Base-by-base conservation (phyloP, 2,113 vertebrate species). In the Drymodes brunneopygia region DNA sequence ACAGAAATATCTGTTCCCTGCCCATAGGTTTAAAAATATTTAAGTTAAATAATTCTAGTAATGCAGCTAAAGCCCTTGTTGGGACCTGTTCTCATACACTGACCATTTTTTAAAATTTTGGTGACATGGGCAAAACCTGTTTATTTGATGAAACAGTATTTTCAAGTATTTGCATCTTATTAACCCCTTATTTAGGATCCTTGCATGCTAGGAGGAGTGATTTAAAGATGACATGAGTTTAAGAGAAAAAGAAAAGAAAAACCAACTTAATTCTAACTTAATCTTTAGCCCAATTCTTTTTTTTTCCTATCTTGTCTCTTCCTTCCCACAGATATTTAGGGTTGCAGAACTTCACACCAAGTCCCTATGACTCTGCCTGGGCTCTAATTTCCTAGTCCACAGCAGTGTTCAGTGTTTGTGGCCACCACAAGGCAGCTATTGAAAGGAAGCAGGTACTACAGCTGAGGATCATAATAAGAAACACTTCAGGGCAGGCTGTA, bases 321-420 rank as follows among this genome's bases (percentile, higher is more conserved):
- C 95, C 96, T 97, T 95, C 91, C 91, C 84, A 94, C 95, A 97
- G 96, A 96, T 97, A 91, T 81, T 96, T 97, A 96, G 96, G 92
- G 96, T 96, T 97, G 95, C 96, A 97, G 95, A 97, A 96, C 95
- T 96, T 94, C 95, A 95, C 94, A 94, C 94, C 95, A 93, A 94
- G 95, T 95, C 95, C 69, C 95, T 97, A 92, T 95, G 96, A 94
- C 91, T 97, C 90, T 96, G 91, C 94, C 92, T 97, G 96, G 88
- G 95, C 91, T 92, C 88, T 96, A 97, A 92, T 95, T 96, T 94
- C 88, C 94, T 97, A 97, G 96, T 94, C 82, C 96, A 96, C 96
- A 96, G 92, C 92, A 97, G 77, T 96, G 75, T 96, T 96, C 94
- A 96, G 96, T 96, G 95, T 97, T 95, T 96, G 88, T 96, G 96